Conservation (phyloP, 2,888 invertebrate genomes). For the Choreutis nemorana region DNA sequence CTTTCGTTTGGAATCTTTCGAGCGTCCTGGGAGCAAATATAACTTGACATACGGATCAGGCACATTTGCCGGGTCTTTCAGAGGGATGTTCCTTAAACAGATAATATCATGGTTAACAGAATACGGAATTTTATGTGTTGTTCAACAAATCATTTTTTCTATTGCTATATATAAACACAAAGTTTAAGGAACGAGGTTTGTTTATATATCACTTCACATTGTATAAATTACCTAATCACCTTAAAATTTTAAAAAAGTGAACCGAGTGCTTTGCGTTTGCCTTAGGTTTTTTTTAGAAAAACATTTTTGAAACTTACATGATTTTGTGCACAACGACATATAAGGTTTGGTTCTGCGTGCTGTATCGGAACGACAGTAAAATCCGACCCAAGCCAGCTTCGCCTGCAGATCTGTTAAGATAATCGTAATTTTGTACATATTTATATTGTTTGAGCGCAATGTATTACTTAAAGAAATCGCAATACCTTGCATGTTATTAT, state of each 20-base stretch:
- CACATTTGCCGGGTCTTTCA: slow-evolving; percentile 81
- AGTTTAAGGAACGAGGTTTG: no score
- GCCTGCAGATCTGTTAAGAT: slow-evolving; percentile 71
- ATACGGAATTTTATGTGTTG: neutral
- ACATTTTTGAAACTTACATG: slow-evolving; percentile 75
- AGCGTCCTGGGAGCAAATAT: slow-evolving; percentile 83
- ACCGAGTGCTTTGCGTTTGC: no score
- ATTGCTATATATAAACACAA: no score
- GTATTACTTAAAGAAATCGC: no score
- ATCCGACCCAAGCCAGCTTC: slow-evolving; percentile 81
- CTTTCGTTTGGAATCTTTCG: slow-evolving; percentile 87
- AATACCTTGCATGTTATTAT: no score
- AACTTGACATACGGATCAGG: slow-evolving; percentile 92
- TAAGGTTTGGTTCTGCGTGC: slow-evolving; percentile 81
- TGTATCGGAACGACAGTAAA: slow-evolving; percentile 86
- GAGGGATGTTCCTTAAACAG: slow-evolving; percentile 73
- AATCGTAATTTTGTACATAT: no score
- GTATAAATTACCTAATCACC: no score
- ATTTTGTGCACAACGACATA: slow-evolving; percentile 89
- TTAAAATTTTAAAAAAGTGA: no score
- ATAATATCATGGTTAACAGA: neutral
- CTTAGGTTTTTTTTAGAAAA: no score
- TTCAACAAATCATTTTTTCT: neutral
- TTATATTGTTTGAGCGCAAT: no score
- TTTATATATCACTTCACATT: no score